Conservation (phyloP, 1,140 invertebrate species). For the Tetramorium parvispinum region DNA sequence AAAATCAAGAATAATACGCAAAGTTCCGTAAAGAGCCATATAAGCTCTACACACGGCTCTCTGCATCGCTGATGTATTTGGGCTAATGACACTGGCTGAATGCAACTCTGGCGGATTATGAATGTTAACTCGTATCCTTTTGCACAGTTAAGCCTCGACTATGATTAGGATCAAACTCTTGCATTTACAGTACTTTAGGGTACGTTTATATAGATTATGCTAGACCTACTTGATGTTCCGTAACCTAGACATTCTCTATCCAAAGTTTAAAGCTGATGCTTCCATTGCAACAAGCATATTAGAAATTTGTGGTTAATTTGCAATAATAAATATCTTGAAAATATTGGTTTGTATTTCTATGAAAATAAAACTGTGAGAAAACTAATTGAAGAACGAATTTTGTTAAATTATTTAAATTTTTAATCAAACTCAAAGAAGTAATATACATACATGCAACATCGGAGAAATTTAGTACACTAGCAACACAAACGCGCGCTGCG, state of each 20-base stretch:
- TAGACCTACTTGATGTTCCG: background rate
- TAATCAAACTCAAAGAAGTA: background rate
- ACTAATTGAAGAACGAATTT: background rate
- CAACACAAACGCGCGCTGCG: too few relatives aligned
- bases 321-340: background rate
- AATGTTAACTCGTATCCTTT: slow-evolving; percentile 48
- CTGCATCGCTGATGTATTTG: slow-evolving; percentile 37
- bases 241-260: background rate
- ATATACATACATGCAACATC: background rate
- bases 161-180: slow-evolving; percentile 48
- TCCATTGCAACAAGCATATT: background rate
- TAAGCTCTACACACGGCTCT: background rate
- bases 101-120: slow-evolving; percentile 42
- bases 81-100: slow-evolving; percentile 39
- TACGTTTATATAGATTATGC: background rate
- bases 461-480: background rate
- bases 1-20: slow-evolving; percentile 11
- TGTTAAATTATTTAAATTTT: background rate
- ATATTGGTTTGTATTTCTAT: background rate
- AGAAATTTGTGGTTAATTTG: background rate
- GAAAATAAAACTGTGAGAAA: background rate
- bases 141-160: slow-evolving; percentile 44
- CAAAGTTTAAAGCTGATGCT: slow-evolving; percentile 17
- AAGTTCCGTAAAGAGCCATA: background rate
- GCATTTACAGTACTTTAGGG: slow-evolving; percentile 23